Percentiles rank a stretch among this genome's conserved stretches.
These are phyloP conservation scores for Nomada flava DNA, from an alignment of 2,888 invertebrate species.

Conservation along the genomic window DNA sequence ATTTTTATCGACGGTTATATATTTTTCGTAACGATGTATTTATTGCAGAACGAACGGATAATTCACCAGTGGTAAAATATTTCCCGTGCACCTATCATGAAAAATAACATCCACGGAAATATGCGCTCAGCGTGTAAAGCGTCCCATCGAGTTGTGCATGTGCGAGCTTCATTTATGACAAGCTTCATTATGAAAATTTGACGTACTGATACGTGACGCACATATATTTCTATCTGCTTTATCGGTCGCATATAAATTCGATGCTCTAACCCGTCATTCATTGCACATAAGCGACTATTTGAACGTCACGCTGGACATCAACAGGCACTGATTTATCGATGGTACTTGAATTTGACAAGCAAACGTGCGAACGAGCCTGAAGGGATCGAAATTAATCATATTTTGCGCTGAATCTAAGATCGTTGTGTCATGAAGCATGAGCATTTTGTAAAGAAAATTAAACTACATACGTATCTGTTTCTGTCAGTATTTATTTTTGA, in stretches of 20 bases:
- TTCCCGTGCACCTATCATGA: neutral
- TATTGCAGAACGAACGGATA: neutral
- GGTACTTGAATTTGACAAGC: conserved; percentile 49
- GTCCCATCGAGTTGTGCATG: conserved; percentile 4
- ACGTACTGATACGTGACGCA: conserved; percentile 41
- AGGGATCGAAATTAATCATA: conserved; percentile 34
- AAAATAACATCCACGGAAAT: conserved; percentile 20
- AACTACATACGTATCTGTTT: neutral
- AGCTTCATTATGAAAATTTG: conserved; percentile 56
- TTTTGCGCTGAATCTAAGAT: conserved; percentile 20
- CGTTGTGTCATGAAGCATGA: neutral
- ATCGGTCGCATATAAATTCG: conserved; percentile 55
- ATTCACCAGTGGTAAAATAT: neutral
- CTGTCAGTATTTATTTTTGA: too few relatives aligned
- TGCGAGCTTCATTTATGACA: conserved; percentile 35
- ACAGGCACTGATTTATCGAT: conserved; percentile 54
- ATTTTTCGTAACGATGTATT: neutral
- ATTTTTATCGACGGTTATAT: too few relatives aligned
- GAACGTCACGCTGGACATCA: conserved; percentile 46
- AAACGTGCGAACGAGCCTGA: conserved; percentile 23
- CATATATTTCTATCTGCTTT: conserved; percentile 46
- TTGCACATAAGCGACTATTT: conserved; percentile 51
- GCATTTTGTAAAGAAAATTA: neutral
- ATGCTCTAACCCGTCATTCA: conserved; percentile 43
- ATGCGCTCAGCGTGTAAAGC: conserved; percentile 8